A percentile compares a stretch with the other conserved stretches of the same genome.
phyloP scores from a whole-genome alignment of 2,113 vertebrate species.

The Okapia johnstoni region DNA sequence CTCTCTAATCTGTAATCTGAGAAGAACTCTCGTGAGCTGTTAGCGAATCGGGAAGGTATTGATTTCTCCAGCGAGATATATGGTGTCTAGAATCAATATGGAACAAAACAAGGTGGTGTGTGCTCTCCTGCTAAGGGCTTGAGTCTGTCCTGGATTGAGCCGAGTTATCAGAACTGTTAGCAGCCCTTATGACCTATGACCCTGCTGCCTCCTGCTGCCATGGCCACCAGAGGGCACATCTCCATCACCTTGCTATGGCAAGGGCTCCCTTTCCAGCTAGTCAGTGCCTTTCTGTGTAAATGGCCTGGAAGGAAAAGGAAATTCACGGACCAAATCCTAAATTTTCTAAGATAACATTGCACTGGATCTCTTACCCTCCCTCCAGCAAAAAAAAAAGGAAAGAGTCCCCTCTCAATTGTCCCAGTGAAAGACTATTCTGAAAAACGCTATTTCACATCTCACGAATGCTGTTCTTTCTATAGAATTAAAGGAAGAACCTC shows the following conservation, averaged over 20 bases:
- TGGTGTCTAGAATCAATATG: constrained; percentile 52
- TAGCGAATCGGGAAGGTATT: constrained; percentile 45
- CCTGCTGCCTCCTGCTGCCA: background rate
- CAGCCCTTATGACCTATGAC: constrained; percentile 57
- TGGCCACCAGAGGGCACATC: constrained; percentile 47
- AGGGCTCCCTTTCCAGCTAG: background rate
- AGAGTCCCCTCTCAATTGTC: background rate
- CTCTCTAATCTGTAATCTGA: constrained; percentile 45
- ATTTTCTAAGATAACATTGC: background rate
- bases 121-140: constrained; percentile 36
- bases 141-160: constrained; percentile 50
- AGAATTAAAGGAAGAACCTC: background rate
- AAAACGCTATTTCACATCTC: background rate
- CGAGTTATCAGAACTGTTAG: constrained; percentile 51
- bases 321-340: background rate
- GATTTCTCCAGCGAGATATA: constrained; percentile 47
- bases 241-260: constrained; percentile 41
- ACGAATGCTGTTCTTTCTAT: background rate
- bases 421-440: background rate
- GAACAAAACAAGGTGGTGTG: constrained; percentile 44
- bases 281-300: background rate
- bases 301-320: background rate
- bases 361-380: background rate
- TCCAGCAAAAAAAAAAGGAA: background rate
- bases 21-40: constrained; percentile 55